A percentile compares a stretch with the other conserved stretches of the same genome.
These are phyloP conservation scores for Copidosoma floridanum DNA, from an alignment of 1,140 invertebrate species.

Conservation along the genomic window DNA sequence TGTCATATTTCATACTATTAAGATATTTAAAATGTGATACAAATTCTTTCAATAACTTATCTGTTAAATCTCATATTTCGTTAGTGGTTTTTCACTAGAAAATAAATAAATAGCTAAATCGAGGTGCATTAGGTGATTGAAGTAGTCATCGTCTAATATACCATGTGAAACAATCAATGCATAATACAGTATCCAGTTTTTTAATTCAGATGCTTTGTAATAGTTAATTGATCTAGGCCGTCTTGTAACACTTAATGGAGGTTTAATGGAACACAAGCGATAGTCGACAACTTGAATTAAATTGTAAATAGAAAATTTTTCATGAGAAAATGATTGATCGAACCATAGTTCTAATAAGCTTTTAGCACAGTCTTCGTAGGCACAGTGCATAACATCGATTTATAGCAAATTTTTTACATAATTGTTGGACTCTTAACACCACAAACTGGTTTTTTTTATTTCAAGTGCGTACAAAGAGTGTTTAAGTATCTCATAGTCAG, in stretches of 20 bases:
- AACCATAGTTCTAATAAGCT: neutral
- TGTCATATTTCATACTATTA: slow-evolving; percentile 14
- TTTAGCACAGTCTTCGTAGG: neutral
- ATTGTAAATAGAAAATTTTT: slow-evolving; percentile 6
- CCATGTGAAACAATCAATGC: slow-evolving; percentile 14
- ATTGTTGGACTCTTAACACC: neutral
- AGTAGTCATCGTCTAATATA: slow-evolving; percentile 18
- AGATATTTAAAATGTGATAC: slow-evolving; percentile 17
- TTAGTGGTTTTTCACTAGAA: slow-evolving; percentile 14
- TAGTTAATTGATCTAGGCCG: slow-evolving; percentile 24
- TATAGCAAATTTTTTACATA: neutral
- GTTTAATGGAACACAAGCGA: neutral
- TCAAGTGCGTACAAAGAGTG: neutral
- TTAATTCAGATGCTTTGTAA: slow-evolving; percentile 26
- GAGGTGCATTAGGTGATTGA: slow-evolving; percentile 26
- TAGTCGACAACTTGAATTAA: slow-evolving; percentile 10
- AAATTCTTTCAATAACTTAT: slow-evolving; percentile 17
- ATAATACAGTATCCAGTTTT: slow-evolving; percentile 12
- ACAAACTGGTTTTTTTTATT: neutral
- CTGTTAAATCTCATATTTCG: slow-evolving; percentile 10
- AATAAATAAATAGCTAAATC: slow-evolving; percentile 21
- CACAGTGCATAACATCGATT: neutral
- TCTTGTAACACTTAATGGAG: slow-evolving; percentile 23
- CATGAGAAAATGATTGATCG: neutral
- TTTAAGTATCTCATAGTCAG: neutral